These are phyloP conservation scores for Ptychoptera albimana DNA, from an alignment of 2,888 invertebrate species.

Conservation along the genomic window DNA sequence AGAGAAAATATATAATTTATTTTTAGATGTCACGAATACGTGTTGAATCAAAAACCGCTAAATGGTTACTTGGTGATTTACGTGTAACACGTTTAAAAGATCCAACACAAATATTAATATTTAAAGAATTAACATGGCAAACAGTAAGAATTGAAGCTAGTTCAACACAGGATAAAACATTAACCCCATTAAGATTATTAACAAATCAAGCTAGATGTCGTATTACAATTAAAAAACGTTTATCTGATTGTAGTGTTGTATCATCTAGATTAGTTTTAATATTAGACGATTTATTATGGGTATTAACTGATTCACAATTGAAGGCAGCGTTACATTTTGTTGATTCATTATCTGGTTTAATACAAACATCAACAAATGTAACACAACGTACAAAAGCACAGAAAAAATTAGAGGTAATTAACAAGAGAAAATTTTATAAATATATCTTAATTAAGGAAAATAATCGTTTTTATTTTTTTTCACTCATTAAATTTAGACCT, in stretches of 20 bases:
- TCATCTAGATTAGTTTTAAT: slow-evolving; percentile 84
- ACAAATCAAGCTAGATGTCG: slow-evolving; percentile 90
- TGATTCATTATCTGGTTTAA: slow-evolving; percentile 66
- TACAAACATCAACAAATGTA: slow-evolving; percentile 62
- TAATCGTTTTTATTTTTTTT: slow-evolving; percentile 10
- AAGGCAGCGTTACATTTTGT: slow-evolving; percentile 85
- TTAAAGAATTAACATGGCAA: slow-evolving; percentile 97
- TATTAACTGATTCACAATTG: slow-evolving; percentile 87
- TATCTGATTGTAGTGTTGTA: slow-evolving; percentile 83
- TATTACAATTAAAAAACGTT: slow-evolving; percentile 87
- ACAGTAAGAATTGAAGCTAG: slow-evolving; percentile 89
- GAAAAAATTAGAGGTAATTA: slow-evolving; percentile 55
- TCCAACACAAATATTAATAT: slow-evolving; percentile 76
- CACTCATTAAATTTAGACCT: slow-evolving; percentile 23
- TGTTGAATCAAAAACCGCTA: slow-evolving; percentile 86
- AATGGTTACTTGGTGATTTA: slow-evolving; percentile 70
- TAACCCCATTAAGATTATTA: slow-evolving; percentile 80
- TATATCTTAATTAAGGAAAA: slow-evolving; percentile 6
- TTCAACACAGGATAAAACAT: slow-evolving; percentile 54
- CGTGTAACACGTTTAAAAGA: slow-evolving; percentile 85
- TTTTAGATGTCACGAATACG: slow-evolving; percentile 77
- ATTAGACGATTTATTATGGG: slow-evolving; percentile 93
- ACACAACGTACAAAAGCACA: slow-evolving; percentile 71
- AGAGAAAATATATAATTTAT: slow-evolving; percentile 4
- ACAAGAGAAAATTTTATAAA: slow-evolving; percentile 3